Evolutionary conservation across 2,797 vertebrate genomes (phyloP).

Genomic region (Chiloscyllium punctatum): DNA sequence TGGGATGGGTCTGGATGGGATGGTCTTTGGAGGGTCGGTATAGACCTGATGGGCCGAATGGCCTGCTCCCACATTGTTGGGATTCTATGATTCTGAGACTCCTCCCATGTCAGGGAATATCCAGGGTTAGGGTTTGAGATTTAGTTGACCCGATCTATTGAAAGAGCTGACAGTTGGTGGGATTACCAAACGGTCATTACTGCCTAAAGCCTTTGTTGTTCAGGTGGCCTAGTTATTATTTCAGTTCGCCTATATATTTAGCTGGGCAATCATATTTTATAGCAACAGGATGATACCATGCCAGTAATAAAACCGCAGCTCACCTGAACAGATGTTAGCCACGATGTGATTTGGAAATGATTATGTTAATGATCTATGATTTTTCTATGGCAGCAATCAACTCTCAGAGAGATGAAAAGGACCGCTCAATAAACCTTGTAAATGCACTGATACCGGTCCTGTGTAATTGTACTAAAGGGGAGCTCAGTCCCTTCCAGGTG

Average conservation of each 20-base stretch:
- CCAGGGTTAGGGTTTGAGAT: not conserved
- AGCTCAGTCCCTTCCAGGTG: not conserved
- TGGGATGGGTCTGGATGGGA: no score
- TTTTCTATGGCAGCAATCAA: conserved; percentile 23
- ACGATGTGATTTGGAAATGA: conserved; percentile 10
- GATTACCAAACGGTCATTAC: not conserved
- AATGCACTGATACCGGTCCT: not conserved
- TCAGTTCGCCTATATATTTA: not conserved
- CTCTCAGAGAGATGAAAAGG: conserved; percentile 14
- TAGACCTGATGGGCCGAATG: no score
- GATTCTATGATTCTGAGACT: no score
- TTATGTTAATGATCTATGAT: not conserved
- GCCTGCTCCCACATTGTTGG: no score
- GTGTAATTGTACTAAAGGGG: not conserved
- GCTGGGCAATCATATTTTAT: no score
- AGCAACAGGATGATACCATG: not conserved
- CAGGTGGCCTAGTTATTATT: not conserved
- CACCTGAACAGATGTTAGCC: not conserved
- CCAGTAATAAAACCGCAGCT: not conserved
- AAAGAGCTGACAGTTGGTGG: not conserved
- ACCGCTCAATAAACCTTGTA: not conserved
- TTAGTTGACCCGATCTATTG: not conserved
- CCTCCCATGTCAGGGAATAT: no score
- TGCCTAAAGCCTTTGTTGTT: not conserved
- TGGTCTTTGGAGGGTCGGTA: no score